Conservation (phyloP, 2,888 invertebrate genomes). For the Scrobipalpa atriplicella region DNA sequence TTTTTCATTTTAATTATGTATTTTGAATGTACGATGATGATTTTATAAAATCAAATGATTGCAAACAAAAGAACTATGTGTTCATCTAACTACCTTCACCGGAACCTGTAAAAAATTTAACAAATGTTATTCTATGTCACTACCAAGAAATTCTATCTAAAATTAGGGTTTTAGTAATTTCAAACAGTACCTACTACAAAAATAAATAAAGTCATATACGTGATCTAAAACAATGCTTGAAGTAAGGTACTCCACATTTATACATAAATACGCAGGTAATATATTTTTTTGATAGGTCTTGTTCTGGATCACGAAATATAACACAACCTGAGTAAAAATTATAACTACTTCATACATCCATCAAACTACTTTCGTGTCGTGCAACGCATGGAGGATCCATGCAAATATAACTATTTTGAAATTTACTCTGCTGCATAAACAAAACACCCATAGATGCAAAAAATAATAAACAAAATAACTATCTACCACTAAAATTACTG, state of each 20-base stretch:
- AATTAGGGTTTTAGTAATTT: background rate
- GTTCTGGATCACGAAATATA: background rate
- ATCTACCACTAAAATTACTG: too few species aligned
- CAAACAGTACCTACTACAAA: background rate
- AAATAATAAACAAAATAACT: too few species aligned
- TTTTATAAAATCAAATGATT: background rate
- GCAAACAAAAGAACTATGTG: background rate
- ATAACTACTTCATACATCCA: background rate
- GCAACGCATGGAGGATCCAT: too few species aligned
- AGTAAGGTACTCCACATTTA: background rate
- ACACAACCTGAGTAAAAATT: background rate
- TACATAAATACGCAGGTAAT: background rate
- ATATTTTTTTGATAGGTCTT: background rate
- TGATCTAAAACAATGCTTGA: background rate
- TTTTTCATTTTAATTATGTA: too few species aligned
- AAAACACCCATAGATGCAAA: too few species aligned
- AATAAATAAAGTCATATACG: background rate
- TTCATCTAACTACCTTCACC: conserved; percentile 20
- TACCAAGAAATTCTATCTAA: background rate
- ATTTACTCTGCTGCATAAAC: too few species aligned
- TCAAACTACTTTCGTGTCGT: conserved; percentile 1
- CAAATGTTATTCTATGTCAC: background rate
- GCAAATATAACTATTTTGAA: too few species aligned
- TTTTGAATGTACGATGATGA: background rate
- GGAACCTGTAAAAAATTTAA: conserved; percentile 9